Percentiles rank a stretch among this genome's conserved stretches.
Evolutionary conservation across 2,113 vertebrate genomes (phyloP).

Genomic region (Embiotoca jacksoni): DNA sequence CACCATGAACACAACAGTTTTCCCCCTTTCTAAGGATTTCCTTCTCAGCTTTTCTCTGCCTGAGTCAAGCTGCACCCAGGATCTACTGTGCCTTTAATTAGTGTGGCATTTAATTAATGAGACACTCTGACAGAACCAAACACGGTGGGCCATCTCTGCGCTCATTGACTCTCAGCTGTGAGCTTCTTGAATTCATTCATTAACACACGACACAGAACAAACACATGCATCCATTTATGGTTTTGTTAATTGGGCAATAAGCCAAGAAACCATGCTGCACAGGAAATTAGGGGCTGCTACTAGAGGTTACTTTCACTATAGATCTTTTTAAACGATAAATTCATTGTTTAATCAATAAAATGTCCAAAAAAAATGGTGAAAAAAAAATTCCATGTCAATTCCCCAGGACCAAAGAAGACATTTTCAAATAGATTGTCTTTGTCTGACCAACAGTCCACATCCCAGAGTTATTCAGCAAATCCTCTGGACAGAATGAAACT

Average conservation of each 20-base stretch:
- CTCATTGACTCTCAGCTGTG: conserved; percentile 20
- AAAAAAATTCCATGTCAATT: not conserved
- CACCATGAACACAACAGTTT: conserved; percentile 46
- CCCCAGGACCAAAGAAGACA: not conserved
- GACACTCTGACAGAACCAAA: conserved; percentile 18
- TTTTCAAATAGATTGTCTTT: not conserved
- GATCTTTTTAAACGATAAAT: not conserved
- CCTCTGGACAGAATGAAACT: not conserved
- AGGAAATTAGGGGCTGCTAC: not conserved
- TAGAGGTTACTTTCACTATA: not conserved
- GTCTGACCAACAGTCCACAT: too few relatives aligned
- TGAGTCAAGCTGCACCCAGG: conserved; percentile 39
- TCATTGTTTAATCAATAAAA: not conserved
- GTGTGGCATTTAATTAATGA: conserved; percentile 54
- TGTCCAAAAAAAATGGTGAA: too few relatives aligned
- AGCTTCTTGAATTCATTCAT: conserved; percentile 32
- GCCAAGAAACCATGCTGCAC: not conserved
- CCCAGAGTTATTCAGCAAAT: too few relatives aligned
- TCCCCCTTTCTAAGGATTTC: conserved; percentile 20
- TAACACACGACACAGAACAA: conserved; percentile 21
- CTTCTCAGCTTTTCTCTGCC: not conserved
- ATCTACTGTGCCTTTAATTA: conserved; percentile 43
- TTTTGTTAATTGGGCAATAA: conserved; percentile 24
- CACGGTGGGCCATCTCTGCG: conserved; percentile 16
- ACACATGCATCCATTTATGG: conserved; percentile 22